Evolutionary conservation across 2,797 vertebrate species (phyloP), one percentile per base, ranked within the genome.

Genomic region (Pterois miles): DNA sequence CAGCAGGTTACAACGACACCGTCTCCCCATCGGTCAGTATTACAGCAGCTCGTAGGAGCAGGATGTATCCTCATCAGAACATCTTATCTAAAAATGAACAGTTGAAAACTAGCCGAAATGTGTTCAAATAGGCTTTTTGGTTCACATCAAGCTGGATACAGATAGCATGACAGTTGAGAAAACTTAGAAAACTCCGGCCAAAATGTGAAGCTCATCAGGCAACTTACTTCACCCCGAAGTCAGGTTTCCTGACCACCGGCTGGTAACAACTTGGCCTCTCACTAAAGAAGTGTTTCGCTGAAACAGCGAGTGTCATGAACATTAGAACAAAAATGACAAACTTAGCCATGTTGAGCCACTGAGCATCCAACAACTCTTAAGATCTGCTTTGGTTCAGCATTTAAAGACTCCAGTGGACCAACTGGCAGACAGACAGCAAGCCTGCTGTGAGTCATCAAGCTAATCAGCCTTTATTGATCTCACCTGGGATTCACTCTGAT

Each of bases 161-260:
- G 6, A 27, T 9, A 18, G 10, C 3, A 11, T 8, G 54, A 34
- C 20, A 59, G 11, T 36, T 31, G 1, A 8, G 1, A 71, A 25
- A 52, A 54, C 2, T 14, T 5, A 25, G 12, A 12, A 22, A 20
- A 18, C 9, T 6, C 22, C 8, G 52, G 3, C 4, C 5, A 20
- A 38, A 60, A 48, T 22, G 2, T 9, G 0, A 66, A 64, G 56
- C 8, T 31, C 16, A 71, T 16, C 2, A 46, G 6, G 4, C 20
- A 29, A 63, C 86, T 86, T 38, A 85, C 88, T 76, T 88, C 1
- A 89, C 79, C 2, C 90, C 90, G 87, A 85, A 91, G 54, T 31
- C 4, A 0, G 43, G 27, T 33, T 68, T 80, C 62, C 83, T 87
- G 12, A 53, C 46, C 22, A 66, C 16, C 0, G 86, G 83, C 23